phyloP scores from a whole-genome alignment of 2,113 vertebrate species.

The Galemys pyrenaicus region DNA sequence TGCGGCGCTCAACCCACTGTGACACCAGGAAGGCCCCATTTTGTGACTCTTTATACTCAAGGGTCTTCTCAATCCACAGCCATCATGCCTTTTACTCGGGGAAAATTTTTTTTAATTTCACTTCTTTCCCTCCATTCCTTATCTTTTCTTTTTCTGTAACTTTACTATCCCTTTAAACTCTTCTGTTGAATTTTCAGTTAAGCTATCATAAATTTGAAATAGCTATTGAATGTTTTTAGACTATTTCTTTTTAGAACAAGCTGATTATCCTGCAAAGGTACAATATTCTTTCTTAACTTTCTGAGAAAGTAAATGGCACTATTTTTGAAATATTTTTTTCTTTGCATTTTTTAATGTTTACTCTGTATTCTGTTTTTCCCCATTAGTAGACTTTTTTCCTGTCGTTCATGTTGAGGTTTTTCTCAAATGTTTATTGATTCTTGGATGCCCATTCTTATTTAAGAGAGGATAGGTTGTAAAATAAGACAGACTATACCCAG shows the following conservation, averaged over 20 bases:
- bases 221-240: not conserved
- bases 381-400: not conserved
- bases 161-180: not conserved
- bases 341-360: not conserved
- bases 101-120: conserved; percentile 39
- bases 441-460: not conserved
- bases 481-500: not conserved
- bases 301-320: not conserved
- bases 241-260: conserved; percentile 41
- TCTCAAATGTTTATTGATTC: not conserved
- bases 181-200: not conserved
- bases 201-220: not conserved
- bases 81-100: not conserved
- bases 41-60: not conserved
- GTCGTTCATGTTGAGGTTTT: not conserved
- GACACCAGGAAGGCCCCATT: no score
- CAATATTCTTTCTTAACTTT: not conserved
- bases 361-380: not conserved
- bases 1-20: no score
- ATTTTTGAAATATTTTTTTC: conserved; percentile 11
- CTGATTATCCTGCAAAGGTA: not conserved
- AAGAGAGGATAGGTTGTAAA: not conserved
- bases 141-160: not conserved
- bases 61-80: not conserved
- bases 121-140: not conserved